Percentiles rank a stretch among this genome's conserved stretches.
phyloP scores from a whole-genome alignment of 2,113 vertebrate genomes.

The Electrona antarctica region DNA sequence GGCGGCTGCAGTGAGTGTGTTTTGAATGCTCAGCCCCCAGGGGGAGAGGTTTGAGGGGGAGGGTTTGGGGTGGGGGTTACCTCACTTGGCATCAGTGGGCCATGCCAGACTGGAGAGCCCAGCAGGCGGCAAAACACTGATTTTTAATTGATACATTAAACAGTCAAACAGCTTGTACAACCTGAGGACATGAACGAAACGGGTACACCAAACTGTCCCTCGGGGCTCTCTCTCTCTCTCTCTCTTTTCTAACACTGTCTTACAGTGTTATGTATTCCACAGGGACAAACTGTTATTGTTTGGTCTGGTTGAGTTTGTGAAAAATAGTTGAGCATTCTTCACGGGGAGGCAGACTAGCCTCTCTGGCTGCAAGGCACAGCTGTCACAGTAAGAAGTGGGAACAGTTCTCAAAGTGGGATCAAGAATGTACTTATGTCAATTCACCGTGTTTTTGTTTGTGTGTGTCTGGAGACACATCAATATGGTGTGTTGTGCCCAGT shows the following conservation, averaged over 20 bases:
- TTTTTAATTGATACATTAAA: conserved; percentile 81
- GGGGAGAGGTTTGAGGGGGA: conserved; percentile 10
- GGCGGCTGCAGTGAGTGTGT: conserved; percentile 15
- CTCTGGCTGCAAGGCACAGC: neutral
- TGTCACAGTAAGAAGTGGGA: neutral
- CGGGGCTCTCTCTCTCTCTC: conserved; percentile 27
- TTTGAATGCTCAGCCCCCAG: conserved; percentile 43
- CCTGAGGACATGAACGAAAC: conserved; percentile 70
- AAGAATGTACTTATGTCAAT: no score
- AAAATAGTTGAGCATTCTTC: conserved; percentile 9
- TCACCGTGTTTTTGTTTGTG: neutral
- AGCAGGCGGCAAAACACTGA: conserved; percentile 57
- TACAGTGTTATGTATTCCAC: conserved; percentile 7
- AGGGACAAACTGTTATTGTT: conserved; percentile 35
- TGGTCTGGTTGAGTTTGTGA: conserved; percentile 36
- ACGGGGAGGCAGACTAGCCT: conserved; percentile 8
- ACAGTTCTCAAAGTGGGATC: no score
- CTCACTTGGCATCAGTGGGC: conserved; percentile 20
- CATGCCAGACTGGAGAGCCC: conserved; percentile 47
- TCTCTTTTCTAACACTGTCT: conserved; percentile 3
- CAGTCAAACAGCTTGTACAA: conserved; percentile 77
- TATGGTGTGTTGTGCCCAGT: conserved; percentile 12
- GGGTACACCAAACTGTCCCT: conserved; percentile 47
- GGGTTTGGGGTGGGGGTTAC: neutral
- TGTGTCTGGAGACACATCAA: neutral